Conservation (phyloP, 1,140 invertebrate genomes). For the Chironomus tepperi region DNA sequence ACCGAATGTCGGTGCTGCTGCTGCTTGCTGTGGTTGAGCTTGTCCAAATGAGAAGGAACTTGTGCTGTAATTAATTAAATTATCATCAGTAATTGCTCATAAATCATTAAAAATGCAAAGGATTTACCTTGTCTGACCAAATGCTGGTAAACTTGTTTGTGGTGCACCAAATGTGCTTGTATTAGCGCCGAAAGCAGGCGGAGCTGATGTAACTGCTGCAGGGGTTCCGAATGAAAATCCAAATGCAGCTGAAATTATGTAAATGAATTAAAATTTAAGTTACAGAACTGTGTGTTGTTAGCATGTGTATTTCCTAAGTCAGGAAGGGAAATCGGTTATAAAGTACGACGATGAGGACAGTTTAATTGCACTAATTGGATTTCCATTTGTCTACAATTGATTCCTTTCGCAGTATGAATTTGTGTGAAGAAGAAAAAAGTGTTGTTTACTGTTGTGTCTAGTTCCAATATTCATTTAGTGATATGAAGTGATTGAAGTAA, state of each 20-base stretch:
- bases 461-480: background rate
- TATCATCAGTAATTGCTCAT: slow-evolving; percentile 29
- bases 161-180: slow-evolving; percentile 34
- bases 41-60: too few relatives aligned
- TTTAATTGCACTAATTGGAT: background rate
- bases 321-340: background rate
- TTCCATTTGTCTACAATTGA: background rate
- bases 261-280: too few relatives aligned
- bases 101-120: slow-evolving; percentile 29
- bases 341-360: background rate
- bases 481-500: slow-evolving; percentile 25
- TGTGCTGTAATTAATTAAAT: slow-evolving; percentile 31
- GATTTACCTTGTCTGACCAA: slow-evolving; percentile 29
- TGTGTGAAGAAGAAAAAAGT: background rate
- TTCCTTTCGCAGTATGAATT: background rate
- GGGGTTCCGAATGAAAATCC: slow-evolving; percentile 39
- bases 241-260: slow-evolving; percentile 30
- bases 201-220: slow-evolving; percentile 34
- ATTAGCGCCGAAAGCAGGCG: slow-evolving; percentile 38
- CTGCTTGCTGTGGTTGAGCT: too few relatives aligned
- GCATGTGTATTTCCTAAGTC: background rate
- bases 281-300: background rate
- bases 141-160: slow-evolving; percentile 29
- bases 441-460: background rate
- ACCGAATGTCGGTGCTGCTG: too few relatives aligned